A percentile compares a stretch with the other conserved stretches of the same genome.
Evolutionary conservation across 2,888 invertebrate species (phyloP).

Genomic region (Lepas anatifera): DNA sequence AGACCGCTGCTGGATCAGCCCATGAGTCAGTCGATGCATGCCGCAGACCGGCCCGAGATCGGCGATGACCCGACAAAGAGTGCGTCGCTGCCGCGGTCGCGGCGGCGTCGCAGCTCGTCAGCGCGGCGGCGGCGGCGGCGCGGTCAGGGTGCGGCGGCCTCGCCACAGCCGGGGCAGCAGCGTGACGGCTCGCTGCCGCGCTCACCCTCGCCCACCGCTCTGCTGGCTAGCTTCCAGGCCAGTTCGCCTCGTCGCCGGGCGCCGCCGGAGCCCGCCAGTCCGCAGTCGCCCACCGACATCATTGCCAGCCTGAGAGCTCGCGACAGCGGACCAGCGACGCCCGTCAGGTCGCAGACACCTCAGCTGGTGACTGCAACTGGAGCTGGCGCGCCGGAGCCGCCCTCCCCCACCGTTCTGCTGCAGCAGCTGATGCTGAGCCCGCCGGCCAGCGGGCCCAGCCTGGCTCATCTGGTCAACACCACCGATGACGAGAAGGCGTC

Average conservation of each 20-base stretch:
- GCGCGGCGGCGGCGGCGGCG: neutral
- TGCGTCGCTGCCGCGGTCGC: neutral
- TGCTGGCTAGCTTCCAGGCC: neutral
- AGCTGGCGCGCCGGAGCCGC: neutral
- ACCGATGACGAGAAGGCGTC: constrained; percentile 5
- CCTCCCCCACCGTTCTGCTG: neutral
- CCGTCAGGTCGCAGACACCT: neutral
- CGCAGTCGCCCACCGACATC: neutral
- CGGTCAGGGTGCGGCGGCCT: neutral
- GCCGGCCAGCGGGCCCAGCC: constrained; percentile 12
- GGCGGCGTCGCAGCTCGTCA: neutral
- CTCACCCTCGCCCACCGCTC: neutral
- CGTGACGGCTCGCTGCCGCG: neutral
- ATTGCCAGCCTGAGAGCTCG: neutral
- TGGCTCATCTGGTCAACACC: constrained; percentile 10
- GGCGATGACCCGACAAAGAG: neutral
- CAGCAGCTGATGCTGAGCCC: neutral
- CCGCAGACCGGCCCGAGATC: neutral
- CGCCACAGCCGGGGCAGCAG: neutral
- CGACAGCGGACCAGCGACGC: no score
- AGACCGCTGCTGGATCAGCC: no score
- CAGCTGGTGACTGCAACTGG: no score
- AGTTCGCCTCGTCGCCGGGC: no score
- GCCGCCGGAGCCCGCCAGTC: no score
- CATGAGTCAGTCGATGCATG: no score